These are phyloP conservation scores for Ophiodon elongatus DNA, from an alignment of 2,113 vertebrate genomes.

Conservation along the genomic window DNA sequence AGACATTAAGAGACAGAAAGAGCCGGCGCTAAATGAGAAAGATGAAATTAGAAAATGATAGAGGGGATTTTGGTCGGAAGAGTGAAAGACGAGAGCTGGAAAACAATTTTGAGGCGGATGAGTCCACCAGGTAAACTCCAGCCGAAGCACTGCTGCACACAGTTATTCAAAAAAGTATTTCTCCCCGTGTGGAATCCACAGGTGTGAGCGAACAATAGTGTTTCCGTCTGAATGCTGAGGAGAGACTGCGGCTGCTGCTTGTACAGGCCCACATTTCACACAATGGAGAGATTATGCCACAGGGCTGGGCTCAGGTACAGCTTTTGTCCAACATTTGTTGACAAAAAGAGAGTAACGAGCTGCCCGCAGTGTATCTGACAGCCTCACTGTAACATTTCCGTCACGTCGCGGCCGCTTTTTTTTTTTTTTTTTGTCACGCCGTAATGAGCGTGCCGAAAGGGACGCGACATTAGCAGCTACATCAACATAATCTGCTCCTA, in stretches of 20 bases:
- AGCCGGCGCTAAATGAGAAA: background rate
- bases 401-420: slow-evolving; percentile 8
- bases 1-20: background rate
- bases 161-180: slow-evolving; percentile 33
- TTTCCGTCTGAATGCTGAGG: slow-evolving; percentile 52
- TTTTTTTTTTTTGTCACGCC: slow-evolving; percentile 54
- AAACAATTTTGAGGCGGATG: slow-evolving; percentile 45
- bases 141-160: slow-evolving; percentile 16
- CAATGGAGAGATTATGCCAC: slow-evolving; percentile 69
- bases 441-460: slow-evolving; percentile 47
- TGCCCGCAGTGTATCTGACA: slow-evolving; percentile 47
- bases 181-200: slow-evolving; percentile 59
- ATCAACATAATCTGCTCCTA: slow-evolving; percentile 55
- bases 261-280: slow-evolving; percentile 62
- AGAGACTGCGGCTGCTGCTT: slow-evolving; percentile 55
- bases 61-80: slow-evolving; percentile 23
- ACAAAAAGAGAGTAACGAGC: slow-evolving; percentile 64
- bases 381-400: slow-evolving; percentile 53
- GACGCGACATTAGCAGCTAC: slow-evolving; percentile 55
- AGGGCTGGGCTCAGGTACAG: slow-evolving; percentile 74
- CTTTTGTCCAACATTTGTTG: slow-evolving; percentile 72
- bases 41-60: background rate
- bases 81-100: slow-evolving; percentile 17
- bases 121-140: slow-evolving; percentile 24
- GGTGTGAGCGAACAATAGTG: slow-evolving; percentile 66